phyloP scores from a whole-genome alignment of 2,888 invertebrate genomes.

The Hydropsyche betteni region DNA sequence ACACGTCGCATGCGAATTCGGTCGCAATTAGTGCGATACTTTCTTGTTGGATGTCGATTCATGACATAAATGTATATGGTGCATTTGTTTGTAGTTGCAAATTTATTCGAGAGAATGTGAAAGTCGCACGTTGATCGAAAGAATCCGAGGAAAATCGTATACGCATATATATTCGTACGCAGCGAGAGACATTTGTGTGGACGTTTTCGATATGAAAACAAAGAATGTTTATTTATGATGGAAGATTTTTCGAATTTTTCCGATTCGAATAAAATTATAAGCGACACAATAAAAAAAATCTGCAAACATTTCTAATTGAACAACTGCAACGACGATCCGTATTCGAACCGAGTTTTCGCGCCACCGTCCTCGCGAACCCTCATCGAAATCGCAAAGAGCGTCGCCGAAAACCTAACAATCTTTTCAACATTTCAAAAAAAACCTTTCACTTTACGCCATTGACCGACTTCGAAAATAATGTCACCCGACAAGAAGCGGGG shows the following conservation, averaged over 20 bases:
- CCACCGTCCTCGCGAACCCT: too few relatives aligned
- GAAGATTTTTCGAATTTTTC: background rate
- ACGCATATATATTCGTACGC: background rate
- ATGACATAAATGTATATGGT: slow-evolving; percentile 11
- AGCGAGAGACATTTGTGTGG: background rate
- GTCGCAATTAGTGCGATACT: background rate
- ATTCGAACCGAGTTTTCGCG: too few relatives aligned
- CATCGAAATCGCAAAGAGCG: too few relatives aligned
- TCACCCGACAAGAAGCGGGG: slow-evolving; percentile 6
- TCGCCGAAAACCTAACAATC: background rate
- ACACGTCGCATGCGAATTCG: too few relatives aligned
- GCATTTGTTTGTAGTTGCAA: slow-evolving; percentile 23
- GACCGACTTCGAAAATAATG: slow-evolving; percentile 21
- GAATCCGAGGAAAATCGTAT: slow-evolving; percentile 27
- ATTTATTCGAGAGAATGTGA: slow-evolving; percentile 42
- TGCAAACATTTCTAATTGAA: too few relatives aligned
- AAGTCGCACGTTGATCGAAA: slow-evolving; percentile 31
- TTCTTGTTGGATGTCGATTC: slow-evolving; percentile 5
- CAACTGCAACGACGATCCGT: too few relatives aligned
- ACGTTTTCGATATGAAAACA: background rate
- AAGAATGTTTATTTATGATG: too few relatives aligned
- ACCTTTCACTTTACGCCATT: slow-evolving; percentile 24
- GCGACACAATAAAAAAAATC: background rate
- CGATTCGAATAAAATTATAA: background rate
- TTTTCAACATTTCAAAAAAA: slow-evolving; percentile 11